These are phyloP conservation scores for Zelleria hepariella DNA, from an alignment of 2,888 invertebrate genomes.

Conservation along the genomic window DNA sequence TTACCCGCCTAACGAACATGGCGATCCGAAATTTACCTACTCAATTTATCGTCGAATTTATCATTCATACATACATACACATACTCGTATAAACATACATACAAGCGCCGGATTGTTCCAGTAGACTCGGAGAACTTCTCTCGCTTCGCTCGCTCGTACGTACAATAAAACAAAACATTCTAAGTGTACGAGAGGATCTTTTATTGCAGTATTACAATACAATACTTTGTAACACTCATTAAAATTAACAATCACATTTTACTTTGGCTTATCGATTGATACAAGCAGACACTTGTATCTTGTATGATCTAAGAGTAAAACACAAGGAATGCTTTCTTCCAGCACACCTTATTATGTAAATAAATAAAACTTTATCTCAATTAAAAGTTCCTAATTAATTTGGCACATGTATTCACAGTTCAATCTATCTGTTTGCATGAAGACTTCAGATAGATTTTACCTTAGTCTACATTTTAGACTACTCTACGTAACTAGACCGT, in stretches of 20 bases:
- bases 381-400: slow-evolving; percentile 20
- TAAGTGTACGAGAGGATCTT: neutral
- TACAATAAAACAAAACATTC: neutral
- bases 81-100: too few species aligned
- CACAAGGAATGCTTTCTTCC: neutral
- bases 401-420: slow-evolving; percentile 48
- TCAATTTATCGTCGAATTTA: too few species aligned
- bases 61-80: too few species aligned
- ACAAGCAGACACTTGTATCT: neutral
- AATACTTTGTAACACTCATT: neutral
- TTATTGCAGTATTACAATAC: neutral
- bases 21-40: too few species aligned
- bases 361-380: slow-evolving; percentile 2
- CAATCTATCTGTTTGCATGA: neutral
- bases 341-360: neutral
- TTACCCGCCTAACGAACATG: too few species aligned
- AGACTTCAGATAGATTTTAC: neutral
- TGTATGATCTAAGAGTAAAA: too few species aligned
- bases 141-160: too few species aligned
- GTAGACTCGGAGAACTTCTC: too few species aligned
- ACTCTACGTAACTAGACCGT: neutral
- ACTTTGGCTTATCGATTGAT: slow-evolving; percentile 31
- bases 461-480: neutral
- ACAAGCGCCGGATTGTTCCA: too few species aligned
- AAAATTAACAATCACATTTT: slow-evolving; percentile 38